Base-by-base conservation (phyloP, 2,888 invertebrate genomes). In the Palloptera scutellata region DNA sequence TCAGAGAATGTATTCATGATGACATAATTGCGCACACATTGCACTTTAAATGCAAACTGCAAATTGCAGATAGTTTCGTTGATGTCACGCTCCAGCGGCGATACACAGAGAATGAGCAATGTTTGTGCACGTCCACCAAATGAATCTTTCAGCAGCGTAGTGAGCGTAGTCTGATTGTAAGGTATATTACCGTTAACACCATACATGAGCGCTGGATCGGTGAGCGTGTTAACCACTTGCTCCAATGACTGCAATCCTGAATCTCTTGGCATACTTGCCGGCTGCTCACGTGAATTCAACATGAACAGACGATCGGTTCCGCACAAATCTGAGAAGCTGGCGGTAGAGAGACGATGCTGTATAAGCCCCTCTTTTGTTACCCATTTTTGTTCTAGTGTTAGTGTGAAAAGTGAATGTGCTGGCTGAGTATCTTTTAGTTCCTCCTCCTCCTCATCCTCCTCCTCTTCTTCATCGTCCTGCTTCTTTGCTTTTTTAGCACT, bases 81-180 rank as follows among this genome's bases (percentile, higher is more conserved):
- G 69, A 89, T 87, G 81, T 91, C 89, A 71, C 89, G 86, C 69
- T 91, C 87, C 70, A 90, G 86, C 13, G 91, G 90, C 52, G 92
- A 91, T n/a, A 91, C 87, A 75, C 92, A 92, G 64, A 91, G 88
- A 67, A 92, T 88, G 1, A 92, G 86, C 84, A 92, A 85, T 1
- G 92, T 92, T 77, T 91, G 91, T 1, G 92, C 91, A 76, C 91
- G 87, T 0, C 92, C 92, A 12, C 92, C 92, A 84, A 92, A 91
- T 1, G 92, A 91, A 79, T 92, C 92, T 83, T 91, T 88, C 1
- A 91, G 81, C 82, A 91, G 87, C 3, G 90, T 91, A 17, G 91
- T 91, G 43, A 91, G 83, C 52, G 91, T 89, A 43, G 91, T 91
- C 76, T 90, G 89, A 73, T 89, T 89, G 81, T 85, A 85, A 2